Evolutionary conservation across 2,113 vertebrate genomes (phyloP), one percentile per base, ranked within the genome.

Genomic region (Larimichthys polyactis): DNA sequence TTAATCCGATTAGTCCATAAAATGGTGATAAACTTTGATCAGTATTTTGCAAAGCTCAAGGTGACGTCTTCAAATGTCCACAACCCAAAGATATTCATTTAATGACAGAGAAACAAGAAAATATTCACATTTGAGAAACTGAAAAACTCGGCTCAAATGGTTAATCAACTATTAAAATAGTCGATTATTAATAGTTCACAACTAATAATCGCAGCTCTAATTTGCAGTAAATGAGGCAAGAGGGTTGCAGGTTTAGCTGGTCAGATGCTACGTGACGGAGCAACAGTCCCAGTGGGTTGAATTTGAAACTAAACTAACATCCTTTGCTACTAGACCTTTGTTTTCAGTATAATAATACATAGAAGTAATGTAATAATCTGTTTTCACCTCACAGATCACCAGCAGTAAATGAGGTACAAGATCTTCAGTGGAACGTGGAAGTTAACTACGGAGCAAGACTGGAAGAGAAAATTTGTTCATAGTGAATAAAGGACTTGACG

Each of bases 361-460:
- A 55, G 4, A 6, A 22, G 14, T 24, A 22, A n/a, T 54, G 11
- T 20, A 12, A 10, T 36, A 0, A 0, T 60, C 11, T 43, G 11
- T 12, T 24, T 14, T 40, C 24, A 0, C n/a, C 32, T 63, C 69
- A 62, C 81, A 92, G 90, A 62, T 65, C 68, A 69, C 11, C 54
- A 82, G 75, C 74, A 76, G 58, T 81, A 62, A 62, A 9, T 1
- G 32, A 11, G 27, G 32, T 22, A 20, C 20, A 11, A 55, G n/a
- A 54, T 8, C 64, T n/a, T 51, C n/a, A 64, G 5, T 40, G 58
- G 51, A 43, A 60, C 49, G 43, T 5, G 43, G 54, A 83, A 0
- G 46, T 51, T 17, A 27, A 11, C 15, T 43, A 1, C 32, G 55
- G 54, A 72, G 40, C 17, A 11, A 8, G 4, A 54, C 63, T 15